A percentile compares a stretch with the other conserved stretches of the same genome.
These are phyloP conservation scores for Macroglossus sobrinus DNA, from an alignment of 2,113 vertebrate genomes.

Conservation along the genomic window DNA sequence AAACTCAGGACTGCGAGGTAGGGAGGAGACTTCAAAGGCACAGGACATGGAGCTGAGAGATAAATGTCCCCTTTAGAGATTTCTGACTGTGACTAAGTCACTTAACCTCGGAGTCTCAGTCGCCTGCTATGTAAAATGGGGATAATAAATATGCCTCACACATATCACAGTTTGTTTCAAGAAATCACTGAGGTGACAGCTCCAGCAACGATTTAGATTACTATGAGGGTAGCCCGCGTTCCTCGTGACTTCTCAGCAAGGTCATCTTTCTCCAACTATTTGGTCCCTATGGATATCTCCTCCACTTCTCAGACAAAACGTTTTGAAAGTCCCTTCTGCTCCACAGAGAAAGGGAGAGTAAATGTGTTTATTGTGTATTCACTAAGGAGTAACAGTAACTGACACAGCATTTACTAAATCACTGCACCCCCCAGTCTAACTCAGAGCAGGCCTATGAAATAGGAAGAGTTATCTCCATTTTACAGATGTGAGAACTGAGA, in stretches of 20 bases:
- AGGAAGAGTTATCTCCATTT: neutral
- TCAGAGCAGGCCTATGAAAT: neutral
- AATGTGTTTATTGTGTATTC: neutral
- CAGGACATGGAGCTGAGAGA: neutral
- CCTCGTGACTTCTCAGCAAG: neutral
- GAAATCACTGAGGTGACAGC: neutral
- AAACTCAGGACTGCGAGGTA: neutral
- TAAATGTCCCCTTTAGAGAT: neutral
- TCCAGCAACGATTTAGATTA: neutral
- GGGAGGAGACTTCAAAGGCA: constrained; percentile 42
- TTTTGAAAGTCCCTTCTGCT: neutral
- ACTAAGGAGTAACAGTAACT: neutral
- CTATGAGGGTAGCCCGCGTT: neutral
- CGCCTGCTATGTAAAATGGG: neutral
- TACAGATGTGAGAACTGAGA: neutral
- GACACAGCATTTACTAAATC: neutral
- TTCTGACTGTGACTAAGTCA: neutral
- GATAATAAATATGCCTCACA: neutral
- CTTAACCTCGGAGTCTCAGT: neutral
- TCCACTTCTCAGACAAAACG: neutral
- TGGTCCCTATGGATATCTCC: neutral
- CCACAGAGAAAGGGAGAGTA: neutral
- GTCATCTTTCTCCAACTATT: neutral
- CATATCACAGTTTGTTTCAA: neutral
- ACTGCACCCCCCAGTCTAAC: neutral